Base-by-base conservation (phyloP, 2,113 vertebrate genomes). In the Tychaedon coryphoeus region DNA sequence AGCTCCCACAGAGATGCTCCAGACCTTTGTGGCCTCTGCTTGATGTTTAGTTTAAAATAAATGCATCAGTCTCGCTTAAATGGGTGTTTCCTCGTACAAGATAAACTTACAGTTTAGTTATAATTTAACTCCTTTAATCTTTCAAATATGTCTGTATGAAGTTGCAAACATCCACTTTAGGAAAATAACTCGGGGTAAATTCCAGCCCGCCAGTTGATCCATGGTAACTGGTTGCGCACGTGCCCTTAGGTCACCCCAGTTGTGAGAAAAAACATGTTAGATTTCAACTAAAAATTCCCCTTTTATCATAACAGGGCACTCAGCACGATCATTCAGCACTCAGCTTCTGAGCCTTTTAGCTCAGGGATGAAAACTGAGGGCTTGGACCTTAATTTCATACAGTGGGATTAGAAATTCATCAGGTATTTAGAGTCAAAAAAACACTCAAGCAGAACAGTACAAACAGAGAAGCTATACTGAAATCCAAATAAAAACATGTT, bases 141-240 rank as follows among this genome's bases (percentile, higher is more conserved):
- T 67, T 61, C n/a, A 28, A 6, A 22, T 54, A 14, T 2, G 6
- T 3, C 58, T 60, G 36, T 28, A 10, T 31, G 18, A 62, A 65
- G 67, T 26, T 36, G 23, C 0, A 31, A 66, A 56, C 12, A 4
- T 18, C 22, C 36, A 5, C 22, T 90, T 67, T 10, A 28, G 26
- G 57, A 81, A 74, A 89, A 51, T 33, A 16, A 13, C 47, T 56
- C 0, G 5, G 56, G 60, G 4, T 58, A 33, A 9, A 24, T 77
- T 83, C 42, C 56, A 54, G 34, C 62, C 33, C 0, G 0, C 48
- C 29, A 33, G 6, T 34, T 17, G 65, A 64, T 71, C 47, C 17
- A 2, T 1, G 1, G 36, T 22, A 71, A 34, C 34, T n/a, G 24
- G 23, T 40, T 86, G 60, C 0, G 0, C 14, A 2, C 0, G 0